Evolutionary conservation across 2,113 vertebrate genomes (phyloP).

Genomic region (Melospiza georgiana): DNA sequence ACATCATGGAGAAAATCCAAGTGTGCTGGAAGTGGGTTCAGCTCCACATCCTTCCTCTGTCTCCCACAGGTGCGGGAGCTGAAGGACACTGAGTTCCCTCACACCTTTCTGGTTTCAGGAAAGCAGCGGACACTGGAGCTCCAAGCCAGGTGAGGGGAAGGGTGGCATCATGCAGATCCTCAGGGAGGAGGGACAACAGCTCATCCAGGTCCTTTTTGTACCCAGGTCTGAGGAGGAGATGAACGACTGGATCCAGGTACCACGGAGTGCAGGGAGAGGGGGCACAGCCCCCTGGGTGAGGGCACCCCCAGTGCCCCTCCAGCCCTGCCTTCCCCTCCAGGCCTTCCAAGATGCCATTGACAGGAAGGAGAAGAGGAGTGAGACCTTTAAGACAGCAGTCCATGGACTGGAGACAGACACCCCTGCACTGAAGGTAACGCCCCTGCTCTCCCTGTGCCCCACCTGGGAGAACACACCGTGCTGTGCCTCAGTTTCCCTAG

Average conservation of each 20-base stretch:
- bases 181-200: rapidly evolving
- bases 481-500: not conserved
- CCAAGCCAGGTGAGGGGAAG: slow-evolving; percentile 68
- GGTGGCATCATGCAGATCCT: not conserved
- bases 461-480: not conserved
- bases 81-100: slow-evolving; percentile 60
- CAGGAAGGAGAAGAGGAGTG: slow-evolving; percentile 70
- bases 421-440: slow-evolving; percentile 44
- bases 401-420: slow-evolving; percentile 27
- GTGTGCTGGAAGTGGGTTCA: not conserved
- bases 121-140: slow-evolving; percentile 75
- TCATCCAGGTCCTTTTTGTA: not conserved
- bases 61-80: slow-evolving; percentile 71
- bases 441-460: not conserved
- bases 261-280: not conserved
- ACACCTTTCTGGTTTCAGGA: slow-evolving; percentile 78
- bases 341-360: slow-evolving; percentile 74
- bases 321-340: slow-evolving; percentile 30
- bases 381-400: slow-evolving; percentile 71
- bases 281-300: not conserved
- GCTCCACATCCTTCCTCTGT: not conserved
- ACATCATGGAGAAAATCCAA: not conserved
- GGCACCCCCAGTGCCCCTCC: not conserved
- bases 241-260: slow-evolving; percentile 77
- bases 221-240: slow-evolving; percentile 76